Evolutionary conservation across 1,140 invertebrate genomes (phyloP).

Genomic region (Conus betulinus): DNA sequence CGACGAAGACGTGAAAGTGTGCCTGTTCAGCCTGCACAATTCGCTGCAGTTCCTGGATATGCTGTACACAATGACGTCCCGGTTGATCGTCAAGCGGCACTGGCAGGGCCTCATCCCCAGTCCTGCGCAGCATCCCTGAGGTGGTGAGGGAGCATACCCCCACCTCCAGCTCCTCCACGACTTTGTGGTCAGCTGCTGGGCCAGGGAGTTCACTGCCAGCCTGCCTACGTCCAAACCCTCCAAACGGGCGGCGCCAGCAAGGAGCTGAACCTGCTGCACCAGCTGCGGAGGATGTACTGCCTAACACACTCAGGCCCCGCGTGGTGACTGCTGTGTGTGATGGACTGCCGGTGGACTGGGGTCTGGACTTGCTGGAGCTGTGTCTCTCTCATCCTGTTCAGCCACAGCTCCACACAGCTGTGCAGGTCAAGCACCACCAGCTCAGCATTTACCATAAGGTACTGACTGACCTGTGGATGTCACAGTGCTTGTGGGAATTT

Average conservation of each 20-base stretch:
- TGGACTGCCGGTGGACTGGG: slow-evolving; percentile 61
- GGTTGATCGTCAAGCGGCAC: slow-evolving; percentile 55
- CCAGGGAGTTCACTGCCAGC: background rate
- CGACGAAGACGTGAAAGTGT: slow-evolving; percentile 63
- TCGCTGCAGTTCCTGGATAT: slow-evolving; percentile 60
- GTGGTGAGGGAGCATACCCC: slow-evolving; percentile 47
- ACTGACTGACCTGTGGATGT: no score
- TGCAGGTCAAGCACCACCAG: slow-evolving; percentile 56
- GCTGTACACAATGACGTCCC: slow-evolving; percentile 59
- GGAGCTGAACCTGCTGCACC: slow-evolving; percentile 34
- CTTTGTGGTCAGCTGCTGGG: slow-evolving; percentile 62
- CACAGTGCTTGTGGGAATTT: no score
- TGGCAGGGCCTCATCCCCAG: slow-evolving; percentile 60
- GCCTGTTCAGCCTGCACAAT: slow-evolving; percentile 66
- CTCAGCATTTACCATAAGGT: slow-evolving; percentile 64
- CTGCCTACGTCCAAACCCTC: background rate
- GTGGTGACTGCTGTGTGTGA: slow-evolving; percentile 61
- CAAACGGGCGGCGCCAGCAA: background rate
- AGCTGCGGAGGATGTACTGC: slow-evolving; percentile 54
- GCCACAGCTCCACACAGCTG: slow-evolving; percentile 42
- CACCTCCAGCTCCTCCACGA: slow-evolving; percentile 63
- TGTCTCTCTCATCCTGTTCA: slow-evolving; percentile 50
- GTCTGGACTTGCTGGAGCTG: slow-evolving; percentile 64
- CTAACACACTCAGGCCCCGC: slow-evolving; percentile 54
- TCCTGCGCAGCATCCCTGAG: slow-evolving; percentile 66